Conservation (phyloP, 2,113 vertebrate species). For the Halcyon malimbica region DNA sequence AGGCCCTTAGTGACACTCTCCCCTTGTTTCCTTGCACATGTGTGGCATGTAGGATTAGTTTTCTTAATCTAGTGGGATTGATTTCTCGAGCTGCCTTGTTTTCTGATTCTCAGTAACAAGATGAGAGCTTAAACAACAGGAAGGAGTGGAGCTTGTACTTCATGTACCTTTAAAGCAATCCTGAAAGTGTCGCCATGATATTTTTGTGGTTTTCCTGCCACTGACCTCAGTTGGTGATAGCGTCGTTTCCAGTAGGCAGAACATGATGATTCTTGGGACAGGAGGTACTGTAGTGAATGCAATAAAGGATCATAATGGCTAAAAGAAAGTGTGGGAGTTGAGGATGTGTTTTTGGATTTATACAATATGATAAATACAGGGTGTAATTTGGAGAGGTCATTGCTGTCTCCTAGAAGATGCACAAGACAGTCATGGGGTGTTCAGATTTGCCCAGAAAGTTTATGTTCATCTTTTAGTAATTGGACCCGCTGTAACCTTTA, state of each 20-base stretch:
- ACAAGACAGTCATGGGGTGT: background rate
- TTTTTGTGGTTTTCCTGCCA: background rate
- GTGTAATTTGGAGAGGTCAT: background rate
- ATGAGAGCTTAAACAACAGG: background rate
- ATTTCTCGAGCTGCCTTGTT: background rate
- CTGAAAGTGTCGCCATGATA: background rate
- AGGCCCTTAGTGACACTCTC: background rate
- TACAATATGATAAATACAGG: background rate
- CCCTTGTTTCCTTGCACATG: background rate
- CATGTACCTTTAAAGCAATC: background rate
- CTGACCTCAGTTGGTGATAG: background rate
- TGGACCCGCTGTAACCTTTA: background rate
- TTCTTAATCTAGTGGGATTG: background rate
- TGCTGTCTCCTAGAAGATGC: background rate
- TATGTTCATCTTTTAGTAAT: background rate
- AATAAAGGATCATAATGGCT: background rate
- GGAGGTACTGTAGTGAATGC: background rate
- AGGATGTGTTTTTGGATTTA: background rate
- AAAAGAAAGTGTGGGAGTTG: background rate
- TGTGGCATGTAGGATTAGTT: background rate
- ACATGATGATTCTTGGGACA: accelerated
- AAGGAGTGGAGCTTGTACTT: background rate
- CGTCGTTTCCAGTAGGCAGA: background rate
- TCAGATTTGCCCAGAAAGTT: background rate
- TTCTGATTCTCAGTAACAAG: background rate